A percentile compares a stretch with the other conserved stretches of the same genome.
phyloP scores from a whole-genome alignment of 2,888 invertebrate genomes.

The Entomobrya multifasciata region DNA sequence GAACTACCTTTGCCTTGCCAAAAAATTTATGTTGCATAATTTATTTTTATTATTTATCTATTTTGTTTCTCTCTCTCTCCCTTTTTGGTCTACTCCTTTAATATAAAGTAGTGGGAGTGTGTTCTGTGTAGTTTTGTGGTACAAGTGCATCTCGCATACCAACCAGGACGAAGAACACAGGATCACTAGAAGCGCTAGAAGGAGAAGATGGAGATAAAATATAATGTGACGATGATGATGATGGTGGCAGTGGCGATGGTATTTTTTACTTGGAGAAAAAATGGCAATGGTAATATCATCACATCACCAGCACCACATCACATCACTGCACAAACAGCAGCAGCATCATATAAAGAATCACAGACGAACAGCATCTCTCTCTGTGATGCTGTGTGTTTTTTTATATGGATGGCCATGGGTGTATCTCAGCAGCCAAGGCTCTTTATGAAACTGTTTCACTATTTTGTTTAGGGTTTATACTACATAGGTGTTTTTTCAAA shows the following conservation, averaged over 20 bases:
- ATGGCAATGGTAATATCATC: slow-evolving; percentile 50
- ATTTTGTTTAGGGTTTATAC: neutral
- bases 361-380: neutral
- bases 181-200: slow-evolving; percentile 39
- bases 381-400: neutral
- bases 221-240: too few relatives aligned
- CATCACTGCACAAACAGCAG: slow-evolving; percentile 27
- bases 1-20: slow-evolving; percentile 10
- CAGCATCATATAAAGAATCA: too few relatives aligned
- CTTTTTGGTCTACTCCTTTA: neutral
- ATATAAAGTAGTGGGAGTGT: too few relatives aligned
- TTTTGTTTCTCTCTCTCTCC: slow-evolving; percentile 2
- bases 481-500: slow-evolving; percentile 1
- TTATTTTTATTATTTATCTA: slow-evolving; percentile 43
- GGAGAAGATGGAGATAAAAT: slow-evolving; percentile 38
- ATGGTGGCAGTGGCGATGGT: neutral
- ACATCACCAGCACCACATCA: slow-evolving; percentile 29
- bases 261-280: slow-evolving; percentile 4
- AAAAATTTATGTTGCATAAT: slow-evolving; percentile 50
- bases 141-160: slow-evolving; percentile 26
- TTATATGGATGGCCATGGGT: neutral
- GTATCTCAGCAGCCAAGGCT: slow-evolving; percentile 8
- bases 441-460: neutral
- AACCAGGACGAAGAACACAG: slow-evolving; percentile 35
- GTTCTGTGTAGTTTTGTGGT: neutral